Conservation (phyloP, 2,113 vertebrate genomes). For the Sapajus apella region DNA sequence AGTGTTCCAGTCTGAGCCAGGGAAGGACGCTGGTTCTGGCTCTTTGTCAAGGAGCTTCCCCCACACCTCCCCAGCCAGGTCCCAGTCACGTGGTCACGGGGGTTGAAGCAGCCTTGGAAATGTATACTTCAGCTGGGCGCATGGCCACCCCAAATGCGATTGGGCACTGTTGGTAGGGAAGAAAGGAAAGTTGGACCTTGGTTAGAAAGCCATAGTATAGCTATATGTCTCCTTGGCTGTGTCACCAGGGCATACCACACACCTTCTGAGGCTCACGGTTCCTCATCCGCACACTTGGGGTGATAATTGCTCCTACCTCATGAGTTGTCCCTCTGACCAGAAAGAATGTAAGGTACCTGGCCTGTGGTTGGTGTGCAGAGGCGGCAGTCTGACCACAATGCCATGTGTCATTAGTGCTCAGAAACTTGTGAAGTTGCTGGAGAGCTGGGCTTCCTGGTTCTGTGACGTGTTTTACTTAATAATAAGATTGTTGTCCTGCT, state of each 20-base stretch:
- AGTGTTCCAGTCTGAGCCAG: neutral
- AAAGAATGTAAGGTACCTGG: neutral
- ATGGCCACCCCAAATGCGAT: neutral
- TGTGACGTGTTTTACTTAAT: neutral
- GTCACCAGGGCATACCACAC: neutral
- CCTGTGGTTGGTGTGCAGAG: neutral
- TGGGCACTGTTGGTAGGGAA: neutral
- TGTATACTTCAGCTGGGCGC: neutral
- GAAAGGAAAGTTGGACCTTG: neutral
- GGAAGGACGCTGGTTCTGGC: neutral
- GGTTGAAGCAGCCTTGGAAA: neutral
- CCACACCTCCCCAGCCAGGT: neutral
- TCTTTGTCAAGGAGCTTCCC: neutral
- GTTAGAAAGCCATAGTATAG: neutral
- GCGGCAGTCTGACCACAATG: neutral
- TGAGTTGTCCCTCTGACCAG: neutral
- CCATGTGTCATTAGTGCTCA: neutral
- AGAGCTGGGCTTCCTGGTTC: neutral
- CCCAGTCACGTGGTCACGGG: neutral
- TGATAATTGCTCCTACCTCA: neutral
- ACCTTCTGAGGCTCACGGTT: neutral
- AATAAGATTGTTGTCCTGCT: neutral
- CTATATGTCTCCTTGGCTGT: neutral
- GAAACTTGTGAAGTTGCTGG: neutral
- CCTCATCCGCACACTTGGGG: neutral